Conservation (phyloP, 1,140 invertebrate genomes). For the Drosophila ficusphila region DNA sequence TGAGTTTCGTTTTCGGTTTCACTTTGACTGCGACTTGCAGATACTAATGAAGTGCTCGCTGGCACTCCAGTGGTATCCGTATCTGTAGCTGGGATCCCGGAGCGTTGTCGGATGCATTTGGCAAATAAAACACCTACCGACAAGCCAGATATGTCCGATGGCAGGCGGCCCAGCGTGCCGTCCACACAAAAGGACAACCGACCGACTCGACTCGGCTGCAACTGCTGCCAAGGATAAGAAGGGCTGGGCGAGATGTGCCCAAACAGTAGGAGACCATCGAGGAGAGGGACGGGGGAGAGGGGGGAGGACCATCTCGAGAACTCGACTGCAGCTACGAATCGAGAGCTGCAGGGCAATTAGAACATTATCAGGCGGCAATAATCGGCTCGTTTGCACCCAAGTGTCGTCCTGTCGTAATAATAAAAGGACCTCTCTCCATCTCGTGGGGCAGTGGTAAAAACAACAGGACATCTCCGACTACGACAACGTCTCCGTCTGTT, state of each 20-base stretch:
- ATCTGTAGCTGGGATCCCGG: conserved; percentile 10
- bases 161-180: conserved; percentile 44
- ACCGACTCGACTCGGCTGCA: conserved; percentile 22
- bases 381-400: conserved; percentile 80
- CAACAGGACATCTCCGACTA: conserved; percentile 36
- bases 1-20: background rate
- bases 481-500: background rate
- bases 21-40: conserved; percentile 2
- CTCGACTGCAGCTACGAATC: conserved; percentile 10
- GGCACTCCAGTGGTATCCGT: conserved; percentile 17
- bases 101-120: conserved; percentile 44
- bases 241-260: conserved; percentile 18
- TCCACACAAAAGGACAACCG: conserved; percentile 33
- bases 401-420: conserved; percentile 71
- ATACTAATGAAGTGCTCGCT: conserved; percentile 70
- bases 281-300: too few species aligned
- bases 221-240: conserved; percentile 40
- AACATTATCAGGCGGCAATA: conserved; percentile 80
- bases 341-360: conserved; percentile 73
- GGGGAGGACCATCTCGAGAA: background rate
- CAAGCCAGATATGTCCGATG: conserved; percentile 12
- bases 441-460: conserved; percentile 37
- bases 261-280: conserved; percentile 68
- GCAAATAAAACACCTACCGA: conserved; percentile 58
- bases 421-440: conserved; percentile 28